phyloP scores from a whole-genome alignment of 2,797 vertebrate genomes.

The Molossus molossus region DNA sequence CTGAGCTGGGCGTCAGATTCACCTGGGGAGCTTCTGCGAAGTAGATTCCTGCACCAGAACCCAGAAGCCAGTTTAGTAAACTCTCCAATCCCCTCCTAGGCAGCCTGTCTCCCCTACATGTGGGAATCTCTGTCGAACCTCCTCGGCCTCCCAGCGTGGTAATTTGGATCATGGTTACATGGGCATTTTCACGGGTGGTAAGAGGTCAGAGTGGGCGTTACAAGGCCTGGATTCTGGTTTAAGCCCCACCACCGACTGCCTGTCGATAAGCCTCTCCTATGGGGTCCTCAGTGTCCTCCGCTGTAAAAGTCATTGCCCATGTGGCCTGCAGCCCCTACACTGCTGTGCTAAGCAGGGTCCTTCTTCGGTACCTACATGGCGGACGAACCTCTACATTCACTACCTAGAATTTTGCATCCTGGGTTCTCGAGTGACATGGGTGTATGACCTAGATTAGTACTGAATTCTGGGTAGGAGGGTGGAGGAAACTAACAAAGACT shows the following conservation, averaged over 20 bases:
- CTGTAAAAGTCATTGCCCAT: neutral
- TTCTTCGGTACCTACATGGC: neutral
- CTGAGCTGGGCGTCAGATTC: conserved; percentile 1
- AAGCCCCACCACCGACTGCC: neutral
- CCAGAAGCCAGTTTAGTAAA: neutral
- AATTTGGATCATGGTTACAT: neutral
- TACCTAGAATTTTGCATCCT: neutral
- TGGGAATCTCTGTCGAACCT: neutral
- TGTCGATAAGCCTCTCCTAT: neutral
- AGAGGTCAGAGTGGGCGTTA: neutral
- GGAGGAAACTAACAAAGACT: neutral
- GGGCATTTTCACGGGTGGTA: neutral
- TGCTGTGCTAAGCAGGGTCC: neutral
- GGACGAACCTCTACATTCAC: neutral
- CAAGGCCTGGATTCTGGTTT: neutral
- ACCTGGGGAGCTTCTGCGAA: neutral
- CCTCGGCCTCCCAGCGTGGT: too few relatives aligned
- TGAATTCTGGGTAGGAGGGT: neutral
- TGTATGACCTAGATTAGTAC: neutral
- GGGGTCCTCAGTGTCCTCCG: neutral
- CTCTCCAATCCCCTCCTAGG: neutral
- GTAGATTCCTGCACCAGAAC: neutral
- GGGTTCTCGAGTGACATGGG: neutral
- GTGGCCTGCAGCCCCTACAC: neutral
- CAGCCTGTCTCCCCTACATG: neutral